Percentiles rank a stretch among this genome's conserved stretches.
Evolutionary conservation across 2,113 vertebrate species (phyloP).

Genomic region (Gnathonemus echidnorhynchus): DNA sequence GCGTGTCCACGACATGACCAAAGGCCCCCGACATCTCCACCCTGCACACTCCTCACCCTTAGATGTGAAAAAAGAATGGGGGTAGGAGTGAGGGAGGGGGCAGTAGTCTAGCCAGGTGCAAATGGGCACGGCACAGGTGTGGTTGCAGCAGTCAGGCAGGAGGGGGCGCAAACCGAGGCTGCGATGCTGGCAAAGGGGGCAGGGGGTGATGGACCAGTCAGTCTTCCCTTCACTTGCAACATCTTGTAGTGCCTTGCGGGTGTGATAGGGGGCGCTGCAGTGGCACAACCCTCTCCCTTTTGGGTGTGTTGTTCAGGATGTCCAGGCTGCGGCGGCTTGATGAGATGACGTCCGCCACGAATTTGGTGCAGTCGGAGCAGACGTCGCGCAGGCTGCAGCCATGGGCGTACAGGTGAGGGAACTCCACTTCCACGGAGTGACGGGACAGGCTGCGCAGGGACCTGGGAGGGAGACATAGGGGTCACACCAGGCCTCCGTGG

Average conservation of each 20-base stretch:
- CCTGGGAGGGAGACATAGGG: slow-evolving; percentile 47
- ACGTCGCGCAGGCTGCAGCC: slow-evolving; percentile 80
- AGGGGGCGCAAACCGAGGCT: background rate
- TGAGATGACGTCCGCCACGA: slow-evolving; percentile 77
- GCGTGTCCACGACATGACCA: background rate
- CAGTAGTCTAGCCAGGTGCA: background rate
- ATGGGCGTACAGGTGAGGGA: slow-evolving; percentile 85
- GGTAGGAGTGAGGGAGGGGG: background rate
- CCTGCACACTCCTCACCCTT: background rate
- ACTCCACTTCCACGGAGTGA: slow-evolving; percentile 79
- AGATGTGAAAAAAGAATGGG: background rate
- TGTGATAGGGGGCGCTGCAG: background rate
- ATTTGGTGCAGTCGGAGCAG: slow-evolving; percentile 81
- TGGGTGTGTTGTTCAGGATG: slow-evolving; percentile 72
- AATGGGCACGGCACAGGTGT: background rate
- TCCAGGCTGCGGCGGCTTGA: slow-evolving; percentile 89
- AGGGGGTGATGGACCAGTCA: background rate
- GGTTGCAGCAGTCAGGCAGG: background rate
- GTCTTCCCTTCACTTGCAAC: slow-evolving; percentile 28
- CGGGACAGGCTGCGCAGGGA: slow-evolving; percentile 70
- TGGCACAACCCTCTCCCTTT: slow-evolving; percentile 46
- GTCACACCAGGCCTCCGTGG: background rate
- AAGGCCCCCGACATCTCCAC: background rate
- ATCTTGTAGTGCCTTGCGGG: background rate
- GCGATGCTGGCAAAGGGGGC: background rate